phyloP scores from a whole-genome alignment of 2,888 invertebrate genomes.

The Cosmorhoe ocellata region DNA sequence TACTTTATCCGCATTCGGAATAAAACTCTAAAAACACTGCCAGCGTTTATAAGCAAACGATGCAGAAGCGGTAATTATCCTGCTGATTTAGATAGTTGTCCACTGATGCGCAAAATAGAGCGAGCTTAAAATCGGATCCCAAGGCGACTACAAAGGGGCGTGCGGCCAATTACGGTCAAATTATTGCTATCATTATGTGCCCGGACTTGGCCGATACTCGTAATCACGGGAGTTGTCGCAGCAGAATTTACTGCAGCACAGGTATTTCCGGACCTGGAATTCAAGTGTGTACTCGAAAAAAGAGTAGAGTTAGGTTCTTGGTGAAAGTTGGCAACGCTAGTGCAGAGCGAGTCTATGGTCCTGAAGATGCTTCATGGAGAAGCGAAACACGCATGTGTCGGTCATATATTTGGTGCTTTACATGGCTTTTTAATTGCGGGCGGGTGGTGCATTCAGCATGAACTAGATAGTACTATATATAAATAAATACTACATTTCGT shows the following conservation, averaged over 20 bases:
- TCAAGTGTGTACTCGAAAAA: not conserved
- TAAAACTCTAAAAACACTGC: constrained; percentile 29
- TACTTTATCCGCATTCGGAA: constrained; percentile 31
- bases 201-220: constrained; percentile 48
- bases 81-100: constrained; percentile 71
- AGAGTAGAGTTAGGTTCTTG: too few species aligned
- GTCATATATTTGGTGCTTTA: too few species aligned
- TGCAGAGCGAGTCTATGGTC: too few species aligned
- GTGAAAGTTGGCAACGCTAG: too few species aligned
- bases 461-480: too few species aligned
- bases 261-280: not conserved
- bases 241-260: constrained; percentile 9
- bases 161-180: constrained; percentile 74
- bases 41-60: constrained; percentile 54
- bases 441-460: too few species aligned
- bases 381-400: too few species aligned
- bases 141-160: constrained; percentile 71
- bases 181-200: constrained; percentile 75
- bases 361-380: too few species aligned
- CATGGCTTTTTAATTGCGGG: too few species aligned
- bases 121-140: constrained; percentile 76
- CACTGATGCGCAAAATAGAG: constrained; percentile 74
- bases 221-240: constrained; percentile 50
- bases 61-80: constrained; percentile 63
- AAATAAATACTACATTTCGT: too few species aligned